Percentiles rank a stretch among this genome's conserved stretches.
phyloP scores from a whole-genome alignment of 2,113 vertebrate genomes.

The Amphilophus citrinellus region DNA sequence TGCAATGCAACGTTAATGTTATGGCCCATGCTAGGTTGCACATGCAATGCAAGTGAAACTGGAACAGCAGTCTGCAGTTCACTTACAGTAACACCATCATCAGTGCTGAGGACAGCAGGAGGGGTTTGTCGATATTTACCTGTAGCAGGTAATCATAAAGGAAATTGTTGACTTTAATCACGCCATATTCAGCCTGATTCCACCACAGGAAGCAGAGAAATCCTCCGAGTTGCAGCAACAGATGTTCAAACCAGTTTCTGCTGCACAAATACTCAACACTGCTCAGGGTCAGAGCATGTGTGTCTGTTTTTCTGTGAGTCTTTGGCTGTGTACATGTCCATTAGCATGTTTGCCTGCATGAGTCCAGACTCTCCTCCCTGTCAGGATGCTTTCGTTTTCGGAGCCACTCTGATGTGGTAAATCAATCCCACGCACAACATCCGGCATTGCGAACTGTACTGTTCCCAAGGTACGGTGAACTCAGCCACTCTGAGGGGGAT shows the following conservation, averaged over 20 bases:
- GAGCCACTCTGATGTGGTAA: slow-evolving; percentile 25
- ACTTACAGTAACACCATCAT: too few species aligned
- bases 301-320: neutral
- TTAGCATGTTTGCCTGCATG: neutral
- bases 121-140: too few species aligned
- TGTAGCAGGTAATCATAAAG: too few species aligned
- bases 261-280: neutral
- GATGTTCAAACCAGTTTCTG: neutral
- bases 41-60: too few species aligned
- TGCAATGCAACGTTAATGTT: too few species aligned
- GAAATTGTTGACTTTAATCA: too few species aligned
- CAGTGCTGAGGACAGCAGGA: too few species aligned
- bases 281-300: neutral
- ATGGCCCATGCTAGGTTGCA: too few species aligned
- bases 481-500: slow-evolving; percentile 38
- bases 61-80: too few species aligned
- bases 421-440: slow-evolving; percentile 58
- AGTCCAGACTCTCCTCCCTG: slow-evolving; percentile 1
- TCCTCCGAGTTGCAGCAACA: neutral
- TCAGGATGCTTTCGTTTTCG: neutral
- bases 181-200: neutral
- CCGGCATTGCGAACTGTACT: slow-evolving; percentile 4
- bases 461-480: slow-evolving; percentile 31
- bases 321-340: neutral
- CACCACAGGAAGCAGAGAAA: neutral